Percentiles rank a stretch among this genome's conserved stretches.
These are phyloP conservation scores for Gymnobelideus leadbeateri DNA, from an alignment of 2,113 vertebrate species.

Conservation along the genomic window DNA sequence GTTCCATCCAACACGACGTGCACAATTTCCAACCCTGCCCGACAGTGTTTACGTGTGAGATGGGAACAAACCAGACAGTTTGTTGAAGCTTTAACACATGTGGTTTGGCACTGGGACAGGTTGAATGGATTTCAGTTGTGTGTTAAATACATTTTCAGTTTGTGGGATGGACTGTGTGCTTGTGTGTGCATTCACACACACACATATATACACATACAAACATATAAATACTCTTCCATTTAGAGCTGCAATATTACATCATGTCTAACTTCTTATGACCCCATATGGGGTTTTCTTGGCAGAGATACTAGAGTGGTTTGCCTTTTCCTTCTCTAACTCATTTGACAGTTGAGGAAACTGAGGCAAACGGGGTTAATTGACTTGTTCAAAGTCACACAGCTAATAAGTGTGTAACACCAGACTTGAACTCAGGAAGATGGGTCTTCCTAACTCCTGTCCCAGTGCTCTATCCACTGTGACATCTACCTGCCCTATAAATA, in stretches of 20 bases:
- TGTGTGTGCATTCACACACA: neutral
- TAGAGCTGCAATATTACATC: neutral
- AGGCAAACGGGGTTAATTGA: neutral
- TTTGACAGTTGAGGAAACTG: neutral
- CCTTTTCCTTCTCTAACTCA: neutral
- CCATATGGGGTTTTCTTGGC: neutral
- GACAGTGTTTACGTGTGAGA: constrained; percentile 73
- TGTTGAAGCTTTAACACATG: constrained; percentile 72
- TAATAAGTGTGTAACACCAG: neutral
- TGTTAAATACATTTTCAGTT: constrained; percentile 62
- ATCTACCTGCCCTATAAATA: neutral
- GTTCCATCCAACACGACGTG: constrained; percentile 55
- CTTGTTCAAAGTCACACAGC: neutral
- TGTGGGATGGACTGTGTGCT: constrained; percentile 32
- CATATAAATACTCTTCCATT: neutral
- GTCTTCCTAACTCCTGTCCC: neutral
- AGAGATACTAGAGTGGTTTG: neutral
- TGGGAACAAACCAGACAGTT: constrained; percentile 79
- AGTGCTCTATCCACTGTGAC: neutral
- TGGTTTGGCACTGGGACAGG: constrained; percentile 61
- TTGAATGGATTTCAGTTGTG: constrained; percentile 26
- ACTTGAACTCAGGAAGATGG: neutral
- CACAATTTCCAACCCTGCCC: constrained; percentile 66
- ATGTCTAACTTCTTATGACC: neutral
- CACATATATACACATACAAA: too few species aligned